These are phyloP conservation scores for Spicauda simplicius DNA, from an alignment of 2,888 invertebrate genomes.

Conservation along the genomic window DNA sequence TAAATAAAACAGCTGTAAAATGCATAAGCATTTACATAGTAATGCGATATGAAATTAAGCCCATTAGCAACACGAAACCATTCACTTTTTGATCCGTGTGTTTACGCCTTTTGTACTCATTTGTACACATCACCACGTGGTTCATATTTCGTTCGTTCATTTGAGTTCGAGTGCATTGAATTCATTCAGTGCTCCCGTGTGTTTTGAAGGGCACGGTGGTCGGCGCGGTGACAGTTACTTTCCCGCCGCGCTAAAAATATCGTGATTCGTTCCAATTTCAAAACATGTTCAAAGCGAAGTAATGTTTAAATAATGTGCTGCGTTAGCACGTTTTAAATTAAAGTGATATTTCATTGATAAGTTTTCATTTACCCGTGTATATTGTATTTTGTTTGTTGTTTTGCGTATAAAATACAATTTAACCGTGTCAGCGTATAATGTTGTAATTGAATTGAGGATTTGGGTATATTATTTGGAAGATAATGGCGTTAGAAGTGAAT, in stretches of 20 bases:
- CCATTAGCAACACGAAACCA: no score
- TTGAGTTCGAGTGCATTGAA: background rate
- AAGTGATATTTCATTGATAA: background rate
- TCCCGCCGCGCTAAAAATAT: conserved; percentile 3
- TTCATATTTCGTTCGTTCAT: background rate
- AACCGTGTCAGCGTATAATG: background rate
- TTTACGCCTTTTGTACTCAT: no score
- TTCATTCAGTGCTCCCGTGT: background rate
- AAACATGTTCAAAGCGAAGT: background rate
- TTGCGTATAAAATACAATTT: background rate
- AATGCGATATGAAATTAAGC: no score
- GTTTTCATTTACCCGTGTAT: background rate
- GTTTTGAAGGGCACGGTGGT: background rate
- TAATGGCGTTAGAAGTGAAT: conserved; percentile 20
- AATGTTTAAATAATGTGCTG: background rate
- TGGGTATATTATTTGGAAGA: background rate
- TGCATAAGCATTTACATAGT: no score
- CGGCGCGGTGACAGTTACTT: background rate
- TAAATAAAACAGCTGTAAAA: no score
- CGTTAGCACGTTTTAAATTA: background rate
- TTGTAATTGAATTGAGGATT: background rate
- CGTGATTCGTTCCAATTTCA: background rate
- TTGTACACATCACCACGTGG: background rate
- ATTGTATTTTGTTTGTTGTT: background rate
- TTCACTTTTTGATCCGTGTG: no score